Evolutionary conservation across 2,888 invertebrate species (phyloP).

Genomic region (Allacma fusca): DNA sequence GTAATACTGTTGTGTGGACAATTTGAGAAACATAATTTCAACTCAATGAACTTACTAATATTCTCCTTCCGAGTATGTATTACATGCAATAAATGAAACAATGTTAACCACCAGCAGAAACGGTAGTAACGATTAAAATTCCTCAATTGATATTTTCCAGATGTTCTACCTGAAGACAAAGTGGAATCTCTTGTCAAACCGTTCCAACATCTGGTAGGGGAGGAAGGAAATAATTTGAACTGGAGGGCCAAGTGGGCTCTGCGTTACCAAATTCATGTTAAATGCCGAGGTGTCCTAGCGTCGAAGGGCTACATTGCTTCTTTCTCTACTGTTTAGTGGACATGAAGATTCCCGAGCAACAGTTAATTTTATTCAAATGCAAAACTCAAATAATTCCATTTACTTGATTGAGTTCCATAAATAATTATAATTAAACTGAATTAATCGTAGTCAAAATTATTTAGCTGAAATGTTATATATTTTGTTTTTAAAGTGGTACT

Average conservation of each 20-base stretch:
- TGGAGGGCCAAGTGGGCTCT: slow-evolving; percentile 77
- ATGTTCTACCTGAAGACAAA: slow-evolving; percentile 60
- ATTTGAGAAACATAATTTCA: too few relatives aligned
- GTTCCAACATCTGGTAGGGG: slow-evolving; percentile 63
- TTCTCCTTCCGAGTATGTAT: too few relatives aligned
- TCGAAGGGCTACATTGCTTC: slow-evolving; percentile 83
- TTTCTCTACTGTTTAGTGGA: slow-evolving; percentile 1
- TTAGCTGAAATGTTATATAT: neutral
- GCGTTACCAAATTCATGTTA: slow-evolving; percentile 87
- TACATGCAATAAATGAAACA: too few relatives aligned
- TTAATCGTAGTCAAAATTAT: neutral
- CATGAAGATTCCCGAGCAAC: too few relatives aligned
- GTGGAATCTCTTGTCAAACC: slow-evolving; percentile 54
- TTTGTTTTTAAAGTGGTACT: neutral
- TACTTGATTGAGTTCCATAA: slow-evolving; percentile 16
- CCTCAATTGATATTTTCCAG: too few relatives aligned
- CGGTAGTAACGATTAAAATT: too few relatives aligned
- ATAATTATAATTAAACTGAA: neutral
- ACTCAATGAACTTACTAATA: too few relatives aligned
- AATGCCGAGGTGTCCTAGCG: slow-evolving; percentile 88
- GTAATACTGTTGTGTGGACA: too few relatives aligned
- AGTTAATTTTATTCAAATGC: neutral
- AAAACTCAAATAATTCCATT: slow-evolving; percentile 3
- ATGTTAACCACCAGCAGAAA: too few relatives aligned
- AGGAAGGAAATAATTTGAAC: slow-evolving; percentile 69